Evolutionary conservation across 2,113 vertebrate genomes (phyloP), one percentile per base, ranked within the genome.

Genomic region (Felis chaus): DNA sequence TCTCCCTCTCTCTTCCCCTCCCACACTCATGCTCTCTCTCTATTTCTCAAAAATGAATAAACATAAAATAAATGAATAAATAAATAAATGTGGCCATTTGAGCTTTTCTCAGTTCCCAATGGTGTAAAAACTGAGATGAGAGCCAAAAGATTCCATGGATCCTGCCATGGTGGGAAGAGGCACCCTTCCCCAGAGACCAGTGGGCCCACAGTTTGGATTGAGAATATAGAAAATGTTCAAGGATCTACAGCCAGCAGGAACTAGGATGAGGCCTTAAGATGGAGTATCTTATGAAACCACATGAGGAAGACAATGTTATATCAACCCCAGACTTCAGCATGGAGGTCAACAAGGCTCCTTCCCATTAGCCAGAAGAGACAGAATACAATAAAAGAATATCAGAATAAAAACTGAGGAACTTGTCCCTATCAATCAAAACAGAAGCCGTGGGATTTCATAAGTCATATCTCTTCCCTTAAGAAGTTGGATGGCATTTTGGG

Each of bases 161-260:
- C 18, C 29, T 36, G 6, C 7, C 1, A 1, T 55, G 2, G 12
- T 74, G 6, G 7, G 27, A 55, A 82, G 6, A 13, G 1, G 4
- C 12, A 25, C 8, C 21, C 31, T 31, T 66, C 5, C 31, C 19
- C 18, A 81, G 39, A 53, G 18, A 4, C 23, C 3, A 50, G 33
- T 15, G 4, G 15, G 33, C 8, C 23, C 11, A 18, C 10, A 41
- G 12, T 15, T 63, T 87, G 82, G 13, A 41, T 36, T 36, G 21
- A 76, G 18, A 78, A 68, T 5, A 68, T 36, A 29, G 11, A 65
- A 74, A 16, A 33, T 29, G 29, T 11, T 65, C 36, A 31, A 11
- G 31, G 4, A 7, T 69, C 2, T 29, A 29, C 3, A 65, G 7
- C 7, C 27, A 50, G 9, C 21, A 93, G 21, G 61, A 11, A 13